Evolutionary conservation across 2,888 invertebrate genomes (phyloP), one percentile per base, ranked within the genome.

Genomic region (Netelia inedita): DNA sequence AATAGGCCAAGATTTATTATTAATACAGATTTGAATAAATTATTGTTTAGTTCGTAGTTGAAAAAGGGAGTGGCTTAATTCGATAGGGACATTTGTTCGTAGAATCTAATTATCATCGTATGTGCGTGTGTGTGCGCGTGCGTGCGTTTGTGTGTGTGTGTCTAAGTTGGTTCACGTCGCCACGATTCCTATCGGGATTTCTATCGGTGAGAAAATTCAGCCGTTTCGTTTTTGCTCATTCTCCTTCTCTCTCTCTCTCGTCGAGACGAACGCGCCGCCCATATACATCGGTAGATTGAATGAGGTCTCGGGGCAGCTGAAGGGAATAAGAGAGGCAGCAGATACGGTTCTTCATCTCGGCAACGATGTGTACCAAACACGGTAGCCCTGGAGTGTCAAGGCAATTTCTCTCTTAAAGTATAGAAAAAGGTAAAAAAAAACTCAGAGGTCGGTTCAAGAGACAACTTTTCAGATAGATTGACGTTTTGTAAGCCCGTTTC

Each of bases 391-490:
- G 59, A 69, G 59, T 46, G 50, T 71, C 63, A 41, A 63, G 69
- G 43, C 61, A 59, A 59, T 78, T n/a, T n/a, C 59, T 69, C 28
- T 23, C 43, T 46, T 11, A 21, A 50, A 50, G 43, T 46, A 41
- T 2, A 28, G 41, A 43, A 16, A 5, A 21, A 19, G 16, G 5
- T n/a, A 16, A 16, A 53, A 53, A 53, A 35, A 59, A 61, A 19
- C 11, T 10, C 41, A 10, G 19, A 57, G 19, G 59, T 61, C 59
- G 28, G 43, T 23, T 76, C 43, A 21, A 28, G 10, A 55, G 65
- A 79, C 63, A 79, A 79, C 43, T 79, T 65, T 79, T 79, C 57
- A 72, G 72, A 79, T 73, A 73, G 53, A 73, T 72, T 78, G 73
- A 66, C 79, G 74, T 73, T 68, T 66, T 57, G 80, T 65, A 53